Base-by-base conservation (phyloP, 1,140 invertebrate genomes). In the Drosophila albomicans region DNA sequence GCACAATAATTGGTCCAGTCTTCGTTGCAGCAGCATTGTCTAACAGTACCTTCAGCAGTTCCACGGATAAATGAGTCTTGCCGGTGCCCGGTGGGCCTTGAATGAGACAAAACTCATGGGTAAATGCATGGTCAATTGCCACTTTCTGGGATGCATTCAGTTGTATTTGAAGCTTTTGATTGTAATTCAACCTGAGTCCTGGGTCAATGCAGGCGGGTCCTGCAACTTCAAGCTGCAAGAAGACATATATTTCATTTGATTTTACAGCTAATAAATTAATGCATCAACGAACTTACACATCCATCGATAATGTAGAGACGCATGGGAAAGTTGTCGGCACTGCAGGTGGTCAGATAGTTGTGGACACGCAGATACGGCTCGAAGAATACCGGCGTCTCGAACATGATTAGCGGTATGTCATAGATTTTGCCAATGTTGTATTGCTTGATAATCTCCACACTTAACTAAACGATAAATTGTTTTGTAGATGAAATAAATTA, bases 81-180 rank as follows among this genome's bases (percentile, higher is more conserved):
- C 96, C 96, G 1, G 96, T 97, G 3, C 96, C 96, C 1, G 96
- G 96, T 8, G 95, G 95, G 0, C 95, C 95, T 93, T 98, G 97
- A 71, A 98, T 97, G 1, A 98, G 93, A 2, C 94, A 93, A 76
- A 96, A 95, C 80, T 96, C 94, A 51, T 94, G 93, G 0, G 93
- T 94, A 10, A 96, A 75, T 0, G 95, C 95, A 30, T 94, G 91
- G 72, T 93, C 91, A 70, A 94, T 95, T 0, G 96, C 95, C 11
- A 85, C 81, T 46, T 92, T 93, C 86, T 96, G 96, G 52, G 93
- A 94, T 32, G 93, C 81, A 73, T 92, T 92, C 1, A 91, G 58
- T 5, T 70, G 13, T 5, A 71, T 6, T 1, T 75, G 63, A 3
- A 57, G 57, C 0, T 51, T 45, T 0, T 63, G 38, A 56, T 85